phyloP scores from a whole-genome alignment of 1,140 invertebrate genomes.

The Pseudomyrmex pallidus region DNA sequence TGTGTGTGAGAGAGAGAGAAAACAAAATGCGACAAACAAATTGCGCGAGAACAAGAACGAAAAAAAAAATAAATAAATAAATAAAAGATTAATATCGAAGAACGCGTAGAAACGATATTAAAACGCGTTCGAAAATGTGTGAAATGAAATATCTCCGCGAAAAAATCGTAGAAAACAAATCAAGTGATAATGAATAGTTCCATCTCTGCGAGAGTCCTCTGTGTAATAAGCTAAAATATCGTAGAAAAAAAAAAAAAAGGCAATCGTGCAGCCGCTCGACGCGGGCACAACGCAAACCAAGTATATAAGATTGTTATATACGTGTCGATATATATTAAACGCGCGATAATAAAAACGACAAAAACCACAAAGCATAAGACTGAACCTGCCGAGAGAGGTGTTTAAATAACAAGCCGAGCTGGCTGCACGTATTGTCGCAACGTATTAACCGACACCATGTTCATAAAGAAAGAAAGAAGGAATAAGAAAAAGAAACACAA shows the following conservation, averaged over 20 bases:
- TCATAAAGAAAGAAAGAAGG: conserved; percentile 60
- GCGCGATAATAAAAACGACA: conserved; percentile 61
- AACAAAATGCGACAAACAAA: conserved; percentile 40
- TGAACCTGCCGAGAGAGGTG: conserved; percentile 79
- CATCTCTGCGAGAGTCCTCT: conserved; percentile 73
- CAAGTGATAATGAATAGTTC: conserved; percentile 75
- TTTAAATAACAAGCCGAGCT: conserved; percentile 60
- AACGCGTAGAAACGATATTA: conserved; percentile 43
- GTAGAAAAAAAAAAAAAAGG: conserved; percentile 27
- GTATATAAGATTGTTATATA: background rate
- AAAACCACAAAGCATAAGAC: conserved; percentile 79
- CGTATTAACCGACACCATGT: conserved; percentile 61
- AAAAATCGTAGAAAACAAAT: conserved; percentile 61
- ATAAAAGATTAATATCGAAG: conserved; percentile 39
- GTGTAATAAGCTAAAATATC: conserved; percentile 65
- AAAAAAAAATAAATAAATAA: conserved; percentile 40
- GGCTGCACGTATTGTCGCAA: conserved; percentile 58
- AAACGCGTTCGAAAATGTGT: conserved; percentile 42
- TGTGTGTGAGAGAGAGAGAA: conserved; percentile 42
- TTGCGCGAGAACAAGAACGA: conserved; percentile 39
- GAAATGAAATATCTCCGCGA: conserved; percentile 55
- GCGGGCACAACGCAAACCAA: conserved; percentile 77
- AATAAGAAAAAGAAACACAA: no score
- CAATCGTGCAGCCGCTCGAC: conserved; percentile 67
- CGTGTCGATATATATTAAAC: conserved; percentile 43